Conservation (phyloP, 2,797 vertebrate species). For the Nyctibius grandis region DNA sequence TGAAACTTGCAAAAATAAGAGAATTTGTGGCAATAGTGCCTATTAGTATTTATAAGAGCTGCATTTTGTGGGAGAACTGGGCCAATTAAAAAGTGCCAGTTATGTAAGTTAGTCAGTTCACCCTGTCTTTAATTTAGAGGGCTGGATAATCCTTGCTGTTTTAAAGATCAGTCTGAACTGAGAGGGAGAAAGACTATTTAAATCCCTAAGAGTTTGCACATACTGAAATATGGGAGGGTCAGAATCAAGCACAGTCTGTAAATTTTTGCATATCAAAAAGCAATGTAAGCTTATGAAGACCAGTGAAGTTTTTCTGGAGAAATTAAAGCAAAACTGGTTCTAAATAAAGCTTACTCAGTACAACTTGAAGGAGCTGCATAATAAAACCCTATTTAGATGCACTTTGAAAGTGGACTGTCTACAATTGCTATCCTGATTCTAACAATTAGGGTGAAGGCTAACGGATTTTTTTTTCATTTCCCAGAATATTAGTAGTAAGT, state of each 20-base stretch:
- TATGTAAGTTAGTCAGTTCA: slow-evolving; percentile 49
- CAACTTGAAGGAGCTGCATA: slow-evolving; percentile 49
- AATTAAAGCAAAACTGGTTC: slow-evolving; percentile 41
- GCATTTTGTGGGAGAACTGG: slow-evolving; percentile 63
- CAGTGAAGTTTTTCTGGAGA: slow-evolving; percentile 44
- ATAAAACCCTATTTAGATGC: slow-evolving; percentile 38
- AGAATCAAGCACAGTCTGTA: slow-evolving; percentile 69
- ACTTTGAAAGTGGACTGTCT: slow-evolving; percentile 47
- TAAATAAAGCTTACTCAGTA: background rate
- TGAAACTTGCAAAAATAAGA: slow-evolving; percentile 58
- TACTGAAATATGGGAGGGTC: slow-evolving; percentile 49
- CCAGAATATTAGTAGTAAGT: slow-evolving; percentile 2
- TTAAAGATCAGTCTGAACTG: slow-evolving; percentile 54
- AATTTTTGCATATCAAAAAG: slow-evolving; percentile 67
- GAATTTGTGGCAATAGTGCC: slow-evolving; percentile 63
- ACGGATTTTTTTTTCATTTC: background rate
- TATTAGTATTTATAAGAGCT: slow-evolving; percentile 68
- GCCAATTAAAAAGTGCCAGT: slow-evolving; percentile 54
- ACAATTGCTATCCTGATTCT: slow-evolving; percentile 30
- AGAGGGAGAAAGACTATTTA: slow-evolving; percentile 42
- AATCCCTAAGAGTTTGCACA: slow-evolving; percentile 61
- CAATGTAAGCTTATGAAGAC: slow-evolving; percentile 30
- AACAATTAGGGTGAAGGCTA: slow-evolving; percentile 31
- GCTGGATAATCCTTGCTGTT: slow-evolving; percentile 59
- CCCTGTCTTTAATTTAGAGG: slow-evolving; percentile 60